These are phyloP conservation scores for Pygoscelis adeliae DNA, from an alignment of 2,113 vertebrate species.

Conservation along the genomic window DNA sequence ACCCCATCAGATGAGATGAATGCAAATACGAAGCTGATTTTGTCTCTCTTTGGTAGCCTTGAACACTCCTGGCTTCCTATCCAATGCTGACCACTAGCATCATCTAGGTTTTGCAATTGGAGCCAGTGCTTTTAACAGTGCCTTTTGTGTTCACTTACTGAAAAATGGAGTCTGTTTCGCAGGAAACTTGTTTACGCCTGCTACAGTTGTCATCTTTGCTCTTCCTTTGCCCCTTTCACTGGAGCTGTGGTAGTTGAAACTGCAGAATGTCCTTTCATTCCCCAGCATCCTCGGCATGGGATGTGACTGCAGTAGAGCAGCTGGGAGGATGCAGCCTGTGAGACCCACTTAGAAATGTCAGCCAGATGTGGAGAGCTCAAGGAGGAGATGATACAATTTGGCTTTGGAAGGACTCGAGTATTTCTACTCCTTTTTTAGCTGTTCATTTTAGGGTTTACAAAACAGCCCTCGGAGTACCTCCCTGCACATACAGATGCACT, in stretches of 20 bases:
- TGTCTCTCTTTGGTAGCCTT: neutral
- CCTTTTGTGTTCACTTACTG: neutral
- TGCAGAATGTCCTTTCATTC: neutral
- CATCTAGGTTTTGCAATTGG: neutral
- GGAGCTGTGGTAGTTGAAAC: neutral
- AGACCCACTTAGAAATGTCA: neutral
- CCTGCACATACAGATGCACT: neutral
- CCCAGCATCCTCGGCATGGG: neutral
- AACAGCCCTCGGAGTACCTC: neutral
- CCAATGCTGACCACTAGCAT: neutral
- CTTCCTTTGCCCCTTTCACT: neutral
- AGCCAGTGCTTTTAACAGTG: neutral
- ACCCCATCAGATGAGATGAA: neutral
- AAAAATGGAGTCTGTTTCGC: neutral
- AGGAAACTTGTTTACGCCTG: slow-evolving; percentile 4
- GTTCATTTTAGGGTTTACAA: neutral
- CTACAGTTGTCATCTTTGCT: neutral
- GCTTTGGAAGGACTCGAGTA: neutral
- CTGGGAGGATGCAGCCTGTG: neutral
- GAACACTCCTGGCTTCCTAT: neutral
- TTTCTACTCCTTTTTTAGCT: neutral
- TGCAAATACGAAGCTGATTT: neutral
- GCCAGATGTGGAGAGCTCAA: neutral
- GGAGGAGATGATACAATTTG: neutral
- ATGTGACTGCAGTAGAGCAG: neutral